These are phyloP conservation scores for Seira musarum DNA, from an alignment of 2,888 invertebrate species.

Conservation along the genomic window DNA sequence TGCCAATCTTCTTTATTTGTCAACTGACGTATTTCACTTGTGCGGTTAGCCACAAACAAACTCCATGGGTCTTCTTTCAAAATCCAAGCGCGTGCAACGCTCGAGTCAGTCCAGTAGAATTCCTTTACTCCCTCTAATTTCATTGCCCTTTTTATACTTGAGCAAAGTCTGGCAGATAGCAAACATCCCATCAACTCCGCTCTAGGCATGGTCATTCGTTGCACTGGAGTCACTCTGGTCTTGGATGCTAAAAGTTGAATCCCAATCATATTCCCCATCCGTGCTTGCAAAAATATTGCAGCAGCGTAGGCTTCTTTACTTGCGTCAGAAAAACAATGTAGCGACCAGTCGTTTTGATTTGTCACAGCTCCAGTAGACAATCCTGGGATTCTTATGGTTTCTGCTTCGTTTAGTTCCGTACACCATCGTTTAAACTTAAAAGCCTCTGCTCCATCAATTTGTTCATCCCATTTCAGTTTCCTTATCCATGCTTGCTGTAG, in stretches of 20 bases:
- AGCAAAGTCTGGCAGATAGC: conserved; percentile 17
- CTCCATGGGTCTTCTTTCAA: conserved; percentile 60
- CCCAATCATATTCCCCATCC: neutral
- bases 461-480: neutral
- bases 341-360: conserved; percentile 36
- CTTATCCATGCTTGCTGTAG: neutral
- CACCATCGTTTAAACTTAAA: no score
- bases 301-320: conserved; percentile 70
- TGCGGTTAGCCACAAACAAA: conserved; percentile 62
- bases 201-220: conserved; percentile 58
- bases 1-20: conserved; percentile 37
- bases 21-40: conserved; percentile 47
- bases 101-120: conserved; percentile 53
- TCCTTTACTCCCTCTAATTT: conserved; percentile 7
- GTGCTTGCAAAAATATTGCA: conserved; percentile 64
- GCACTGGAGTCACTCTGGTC: conserved; percentile 59
- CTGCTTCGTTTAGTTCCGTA: no score
- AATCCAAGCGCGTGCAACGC: conserved; percentile 64
- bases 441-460: neutral
- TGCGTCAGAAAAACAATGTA: conserved; percentile 70
- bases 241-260: conserved; percentile 52
- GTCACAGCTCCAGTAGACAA: neutral
- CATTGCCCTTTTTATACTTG: neutral
- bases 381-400: neutral
- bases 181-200: conserved; percentile 63